A percentile compares a stretch with the other conserved stretches of the same genome.
phyloP scores from a whole-genome alignment of 2,113 vertebrate genomes.

The Bombycilla garrulus region DNA sequence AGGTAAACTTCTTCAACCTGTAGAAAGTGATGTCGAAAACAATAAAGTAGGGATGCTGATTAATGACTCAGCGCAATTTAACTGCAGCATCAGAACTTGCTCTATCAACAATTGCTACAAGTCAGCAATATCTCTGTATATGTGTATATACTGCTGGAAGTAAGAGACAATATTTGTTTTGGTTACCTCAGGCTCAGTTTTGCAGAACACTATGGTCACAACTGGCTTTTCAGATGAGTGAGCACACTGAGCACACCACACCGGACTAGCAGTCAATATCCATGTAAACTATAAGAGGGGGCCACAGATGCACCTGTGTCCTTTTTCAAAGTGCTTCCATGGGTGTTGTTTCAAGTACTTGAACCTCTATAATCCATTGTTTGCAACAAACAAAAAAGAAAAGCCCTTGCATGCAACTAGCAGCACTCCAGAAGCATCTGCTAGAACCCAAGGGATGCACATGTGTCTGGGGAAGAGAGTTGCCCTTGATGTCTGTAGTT shows the following conservation, averaged over 20 bases:
- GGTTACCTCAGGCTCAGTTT: not conserved
- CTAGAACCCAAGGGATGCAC: not conserved
- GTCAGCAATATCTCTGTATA: not conserved
- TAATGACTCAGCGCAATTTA: constrained; percentile 35
- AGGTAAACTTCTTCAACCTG: constrained; percentile 27
- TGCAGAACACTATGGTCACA: not conserved
- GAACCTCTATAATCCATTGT: not conserved
- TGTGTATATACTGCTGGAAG: not conserved
- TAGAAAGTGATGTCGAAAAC: constrained; percentile 31
- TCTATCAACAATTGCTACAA: not conserved
- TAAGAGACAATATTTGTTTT: constrained; percentile 43
- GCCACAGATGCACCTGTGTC: not conserved
- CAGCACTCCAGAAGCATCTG: not conserved
- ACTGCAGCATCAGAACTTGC: constrained; percentile 5
- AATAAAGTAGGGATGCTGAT: constrained; percentile 37
- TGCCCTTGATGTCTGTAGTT: rapidly evolving
- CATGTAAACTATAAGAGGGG: not conserved
- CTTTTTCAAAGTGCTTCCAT: not conserved
- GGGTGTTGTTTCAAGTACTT: not conserved
- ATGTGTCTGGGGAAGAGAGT: not conserved
- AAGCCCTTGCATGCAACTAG: not conserved
- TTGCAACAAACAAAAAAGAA: not conserved
- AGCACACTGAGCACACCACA: not conserved
- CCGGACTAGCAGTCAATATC: not conserved
- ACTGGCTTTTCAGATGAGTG: not conserved